phyloP scores from a whole-genome alignment of 2,797 vertebrate genomes.

The Aythya fuligula region DNA sequence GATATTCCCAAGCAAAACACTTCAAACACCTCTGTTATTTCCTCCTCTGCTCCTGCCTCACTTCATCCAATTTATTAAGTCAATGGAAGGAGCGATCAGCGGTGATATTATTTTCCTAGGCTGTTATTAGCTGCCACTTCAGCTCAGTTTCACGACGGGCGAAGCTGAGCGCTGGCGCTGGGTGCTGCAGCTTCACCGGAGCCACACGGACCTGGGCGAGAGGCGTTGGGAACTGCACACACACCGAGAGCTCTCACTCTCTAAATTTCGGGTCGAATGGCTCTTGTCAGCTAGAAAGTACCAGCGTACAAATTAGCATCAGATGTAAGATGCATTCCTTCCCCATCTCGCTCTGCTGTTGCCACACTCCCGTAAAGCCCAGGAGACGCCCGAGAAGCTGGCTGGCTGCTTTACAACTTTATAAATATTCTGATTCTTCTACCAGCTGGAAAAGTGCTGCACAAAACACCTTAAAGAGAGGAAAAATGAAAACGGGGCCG shows the following conservation, averaged over 20 bases:
- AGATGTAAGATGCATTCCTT: not conserved
- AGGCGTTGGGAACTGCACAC: not conserved
- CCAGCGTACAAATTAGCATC: not conserved
- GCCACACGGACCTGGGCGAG: not conserved
- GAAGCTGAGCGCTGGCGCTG: not conserved
- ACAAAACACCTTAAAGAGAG: not conserved
- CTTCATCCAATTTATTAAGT: conserved; percentile 35
- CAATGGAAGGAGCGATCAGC: not conserved
- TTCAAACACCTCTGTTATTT: conserved; percentile 29
- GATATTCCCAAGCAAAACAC: conserved; percentile 26
- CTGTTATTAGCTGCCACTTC: conserved; percentile 47
- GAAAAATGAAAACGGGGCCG: not conserved
- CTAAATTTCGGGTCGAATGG: not conserved
- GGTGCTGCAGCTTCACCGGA: not conserved
- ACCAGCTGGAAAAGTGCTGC: not conserved
- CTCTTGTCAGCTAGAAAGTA: conserved; percentile 34
- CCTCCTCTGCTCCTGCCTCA: conserved; percentile 9
- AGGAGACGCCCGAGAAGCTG: not conserved
- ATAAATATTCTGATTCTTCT: conserved; percentile 11
- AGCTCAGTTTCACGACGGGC: not conserved
- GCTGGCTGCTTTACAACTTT: not conserved
- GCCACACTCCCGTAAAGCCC: not conserved
- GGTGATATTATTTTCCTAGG: not conserved
- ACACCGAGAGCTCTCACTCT: not conserved
- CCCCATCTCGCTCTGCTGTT: not conserved